These are phyloP conservation scores for Keiferia lycopersicella DNA, from an alignment of 2,888 invertebrate genomes.

Conservation along the genomic window DNA sequence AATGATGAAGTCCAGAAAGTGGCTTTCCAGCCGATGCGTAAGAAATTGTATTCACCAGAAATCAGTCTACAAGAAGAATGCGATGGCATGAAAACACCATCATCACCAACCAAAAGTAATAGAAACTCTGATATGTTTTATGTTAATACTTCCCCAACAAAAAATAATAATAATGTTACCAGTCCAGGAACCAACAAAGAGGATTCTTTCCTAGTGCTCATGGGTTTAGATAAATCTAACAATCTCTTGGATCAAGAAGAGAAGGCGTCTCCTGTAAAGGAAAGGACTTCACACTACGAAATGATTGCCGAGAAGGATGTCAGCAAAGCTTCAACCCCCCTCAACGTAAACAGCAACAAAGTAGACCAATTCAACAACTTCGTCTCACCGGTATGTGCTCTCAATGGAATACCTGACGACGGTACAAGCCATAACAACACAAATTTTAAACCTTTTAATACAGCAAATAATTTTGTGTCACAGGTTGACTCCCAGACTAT, in stretches of 20 bases:
- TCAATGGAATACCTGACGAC: slow-evolving; percentile 57
- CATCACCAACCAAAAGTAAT: slow-evolving; percentile 49
- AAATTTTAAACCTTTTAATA: slow-evolving; percentile 43
- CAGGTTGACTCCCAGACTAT: slow-evolving; percentile 49
- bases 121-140: slow-evolving; percentile 69
- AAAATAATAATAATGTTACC: slow-evolving; percentile 45
- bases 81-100: slow-evolving; percentile 49
- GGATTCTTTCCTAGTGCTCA: slow-evolving; percentile 71
- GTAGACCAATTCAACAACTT: slow-evolving; percentile 55
- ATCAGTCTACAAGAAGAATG: slow-evolving; percentile 69
- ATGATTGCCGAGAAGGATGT: slow-evolving; percentile 64
- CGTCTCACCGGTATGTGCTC: slow-evolving; percentile 54
- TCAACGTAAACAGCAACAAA: slow-evolving; percentile 49
- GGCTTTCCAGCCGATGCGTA: slow-evolving; percentile 68
- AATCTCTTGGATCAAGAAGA: slow-evolving; percentile 58
- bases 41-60: slow-evolving; percentile 58
- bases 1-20: slow-evolving; percentile 72
- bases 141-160: slow-evolving; percentile 65
- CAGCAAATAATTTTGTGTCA: not conserved
- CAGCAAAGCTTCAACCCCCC: slow-evolving; percentile 69
- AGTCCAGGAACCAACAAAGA: slow-evolving; percentile 55
- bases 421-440: slow-evolving; percentile 44
- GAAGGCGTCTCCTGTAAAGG: slow-evolving; percentile 49
- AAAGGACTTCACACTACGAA: slow-evolving; percentile 58
- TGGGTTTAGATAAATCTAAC: slow-evolving; percentile 68